Evolutionary conservation across 2,113 vertebrate genomes (phyloP).

Genomic region (Ardeotis arabs): DNA sequence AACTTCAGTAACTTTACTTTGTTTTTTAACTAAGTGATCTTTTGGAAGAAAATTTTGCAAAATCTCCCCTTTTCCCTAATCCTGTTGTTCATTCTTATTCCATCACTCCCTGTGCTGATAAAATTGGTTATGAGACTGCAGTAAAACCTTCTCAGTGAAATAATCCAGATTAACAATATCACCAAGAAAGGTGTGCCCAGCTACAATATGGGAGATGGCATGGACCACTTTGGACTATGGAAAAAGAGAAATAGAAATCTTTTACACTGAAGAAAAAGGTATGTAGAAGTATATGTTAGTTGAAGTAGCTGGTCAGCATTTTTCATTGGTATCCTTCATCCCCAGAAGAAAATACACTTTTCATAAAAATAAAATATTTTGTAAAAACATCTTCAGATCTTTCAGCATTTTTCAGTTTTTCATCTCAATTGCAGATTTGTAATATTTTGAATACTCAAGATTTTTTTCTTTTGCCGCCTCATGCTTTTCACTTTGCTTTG

Average conservation of each 20-base stretch:
- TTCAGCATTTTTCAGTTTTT: not conserved
- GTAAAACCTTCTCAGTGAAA: not conserved
- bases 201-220: not conserved
- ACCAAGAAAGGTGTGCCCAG: not conserved
- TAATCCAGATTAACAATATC: not conserved
- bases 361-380: not conserved
- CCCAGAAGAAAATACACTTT: not conserved
- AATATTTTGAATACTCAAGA: not conserved
- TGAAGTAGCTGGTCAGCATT: not conserved
- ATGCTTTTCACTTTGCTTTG: not conserved
- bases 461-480: not conserved
- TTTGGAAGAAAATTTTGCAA: not conserved
- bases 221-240: not conserved
- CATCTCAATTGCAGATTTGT: not conserved
- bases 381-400: not conserved
- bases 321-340: not conserved
- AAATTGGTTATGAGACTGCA: not conserved
- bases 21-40: not conserved
- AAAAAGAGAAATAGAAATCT: not conserved
- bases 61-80: not conserved
- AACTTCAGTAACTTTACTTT: not conserved
- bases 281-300: not conserved
- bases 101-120: not conserved
- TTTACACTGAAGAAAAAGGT: not conserved
- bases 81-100: not conserved